Evolutionary conservation across 2,113 vertebrate species (phyloP), one percentile per base, ranked within the genome.

Genomic region (Mastomys natalensis): DNA sequence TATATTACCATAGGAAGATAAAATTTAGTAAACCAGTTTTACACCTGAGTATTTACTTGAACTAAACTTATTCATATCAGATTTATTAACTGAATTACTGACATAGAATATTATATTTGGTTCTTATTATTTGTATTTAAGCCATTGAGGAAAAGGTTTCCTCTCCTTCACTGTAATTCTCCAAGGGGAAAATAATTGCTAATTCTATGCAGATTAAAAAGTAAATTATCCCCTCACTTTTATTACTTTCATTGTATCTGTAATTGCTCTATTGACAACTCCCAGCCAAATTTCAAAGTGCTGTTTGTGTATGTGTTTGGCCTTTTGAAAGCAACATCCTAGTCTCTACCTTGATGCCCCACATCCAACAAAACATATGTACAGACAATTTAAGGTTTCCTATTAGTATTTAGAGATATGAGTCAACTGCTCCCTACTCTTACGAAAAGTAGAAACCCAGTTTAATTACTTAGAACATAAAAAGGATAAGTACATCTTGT

Each of bases 1-100:
- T 68, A 31, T 3, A 86, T 48, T n/a, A 89, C 24, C 37, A 66
- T 26, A 77, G 9, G 31, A 21, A 87, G 13, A 76, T 90, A 94
- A 90, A 96, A 74, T 64, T 85, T 87, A 80, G 10, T 78, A 80
- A 87, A 7, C 13, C 89, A 29, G 22, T 72, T 94, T 37, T 82
- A 24, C 21, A 29, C 53, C 73, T 76, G 37, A 92, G 12, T 77
- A 58, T 15, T 37, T 81, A 58, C 26, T 29, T 31, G 4, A 3
- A 22, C 72, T 21, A 82, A 70, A 12, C 40, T 92, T 7, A 76
- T 53, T 40, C 29, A 15, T 51, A 53, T 2, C 22, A 76, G 10
- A 40, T 68, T 74, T n/a, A 80, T 87, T 90, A 89, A 81, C 76
- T 92, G 66, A 51, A 72, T 68, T 73, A 62, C 24, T 93, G 40